phyloP scores from a whole-genome alignment of 2,113 vertebrate genomes.

The Antennarius striatus region DNA sequence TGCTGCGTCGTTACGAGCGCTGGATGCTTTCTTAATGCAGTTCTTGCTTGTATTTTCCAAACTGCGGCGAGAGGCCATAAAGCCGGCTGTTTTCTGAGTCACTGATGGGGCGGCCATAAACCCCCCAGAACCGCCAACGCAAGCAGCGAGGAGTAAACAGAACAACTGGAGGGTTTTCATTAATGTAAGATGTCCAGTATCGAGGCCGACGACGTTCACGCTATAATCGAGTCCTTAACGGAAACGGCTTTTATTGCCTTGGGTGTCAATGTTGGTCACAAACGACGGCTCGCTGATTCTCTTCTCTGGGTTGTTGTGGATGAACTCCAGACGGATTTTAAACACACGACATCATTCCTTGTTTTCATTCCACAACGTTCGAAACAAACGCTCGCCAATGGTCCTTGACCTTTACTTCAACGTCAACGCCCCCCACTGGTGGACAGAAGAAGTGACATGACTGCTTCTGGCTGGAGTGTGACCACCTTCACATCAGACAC shows the following conservation, averaged over 20 bases:
- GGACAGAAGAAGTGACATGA: too few relatives aligned
- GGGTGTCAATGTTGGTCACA: slow-evolving; percentile 35
- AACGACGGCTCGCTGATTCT: slow-evolving; percentile 22
- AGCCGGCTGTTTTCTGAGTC: slow-evolving; percentile 25
- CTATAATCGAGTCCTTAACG: slow-evolving; percentile 56
- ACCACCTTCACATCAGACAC: too few relatives aligned
- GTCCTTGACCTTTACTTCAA: too few relatives aligned
- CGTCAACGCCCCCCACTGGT: too few relatives aligned
- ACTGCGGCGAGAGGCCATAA: slow-evolving; percentile 41
- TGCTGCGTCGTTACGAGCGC: neutral
- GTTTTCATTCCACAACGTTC: too few relatives aligned
- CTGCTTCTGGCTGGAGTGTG: too few relatives aligned
- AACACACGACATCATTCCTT: too few relatives aligned
- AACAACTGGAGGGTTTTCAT: slow-evolving; percentile 52
- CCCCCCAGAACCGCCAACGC: slow-evolving; percentile 31
- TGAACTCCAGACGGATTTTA: too few relatives aligned
- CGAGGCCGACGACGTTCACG: slow-evolving; percentile 30
- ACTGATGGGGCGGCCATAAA: slow-evolving; percentile 41
- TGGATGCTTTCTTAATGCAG: slow-evolving; percentile 23
- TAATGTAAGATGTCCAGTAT: slow-evolving; percentile 46
- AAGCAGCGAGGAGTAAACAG: slow-evolving; percentile 47
- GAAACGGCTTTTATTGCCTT: slow-evolving; percentile 49
- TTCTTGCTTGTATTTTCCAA: slow-evolving; percentile 43
- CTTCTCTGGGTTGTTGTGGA: too few relatives aligned
- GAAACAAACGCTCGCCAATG: too few relatives aligned